Evolutionary conservation across 1,140 invertebrate genomes (phyloP).

Genomic region (Drosophila dunni): DNA sequence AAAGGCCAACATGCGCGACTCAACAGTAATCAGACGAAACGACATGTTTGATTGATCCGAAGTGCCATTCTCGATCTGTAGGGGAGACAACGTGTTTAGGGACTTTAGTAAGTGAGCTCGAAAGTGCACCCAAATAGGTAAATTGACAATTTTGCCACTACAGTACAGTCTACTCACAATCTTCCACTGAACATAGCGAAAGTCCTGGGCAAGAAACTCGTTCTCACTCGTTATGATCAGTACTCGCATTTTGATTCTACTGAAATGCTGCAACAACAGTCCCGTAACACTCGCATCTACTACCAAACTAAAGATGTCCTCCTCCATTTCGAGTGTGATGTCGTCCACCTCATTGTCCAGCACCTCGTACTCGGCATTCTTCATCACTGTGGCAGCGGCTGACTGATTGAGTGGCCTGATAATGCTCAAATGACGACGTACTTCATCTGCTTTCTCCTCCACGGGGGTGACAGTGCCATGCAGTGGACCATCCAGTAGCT

Average conservation of each 20-base stretch:
- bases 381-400: conserved; percentile 54
- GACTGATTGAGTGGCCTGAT: conserved; percentile 63
- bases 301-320: conserved; percentile 75
- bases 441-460: conserved; percentile 64
- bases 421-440: conserved; percentile 59
- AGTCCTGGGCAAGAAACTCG: conserved; percentile 77
- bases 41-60: conserved; percentile 73
- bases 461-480: conserved; percentile 63
- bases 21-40: conserved; percentile 69
- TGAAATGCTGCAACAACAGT: conserved; percentile 72
- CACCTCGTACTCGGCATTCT: conserved; percentile 64
- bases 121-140: background rate
- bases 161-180: conserved; percentile 83
- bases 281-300: conserved; percentile 79
- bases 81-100: background rate
- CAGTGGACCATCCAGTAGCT: conserved; percentile 51
- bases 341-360: conserved; percentile 69
- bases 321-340: conserved; percentile 63
- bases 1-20: conserved; percentile 72
- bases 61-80: conserved; percentile 77
- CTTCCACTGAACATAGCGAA: conserved; percentile 84
- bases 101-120: conserved; percentile 12
- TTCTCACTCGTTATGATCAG: conserved; percentile 79
- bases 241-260: conserved; percentile 76
- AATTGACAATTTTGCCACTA: conserved; percentile 41